These are phyloP conservation scores for Stenopsyche tienmushanensis DNA, from an alignment of 1,140 invertebrate genomes.

Conservation along the genomic window DNA sequence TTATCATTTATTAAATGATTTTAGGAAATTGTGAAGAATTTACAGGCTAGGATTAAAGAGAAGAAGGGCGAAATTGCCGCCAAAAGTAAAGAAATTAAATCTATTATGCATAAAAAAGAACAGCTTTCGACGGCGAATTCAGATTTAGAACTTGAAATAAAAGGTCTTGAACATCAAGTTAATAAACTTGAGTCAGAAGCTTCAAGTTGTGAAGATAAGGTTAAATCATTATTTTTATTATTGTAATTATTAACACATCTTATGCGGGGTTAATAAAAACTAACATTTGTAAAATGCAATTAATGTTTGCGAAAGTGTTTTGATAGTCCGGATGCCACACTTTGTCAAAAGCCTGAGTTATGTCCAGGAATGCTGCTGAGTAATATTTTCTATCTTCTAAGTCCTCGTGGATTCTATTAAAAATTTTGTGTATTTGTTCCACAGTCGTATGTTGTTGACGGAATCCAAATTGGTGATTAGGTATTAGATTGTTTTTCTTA, in stretches of 20 bases:
- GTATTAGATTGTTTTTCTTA: too few relatives aligned
- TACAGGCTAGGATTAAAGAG: constrained; percentile 64
- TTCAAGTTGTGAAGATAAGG: constrained; percentile 46
- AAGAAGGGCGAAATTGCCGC: constrained; percentile 74
- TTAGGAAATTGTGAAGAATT: constrained; percentile 20
- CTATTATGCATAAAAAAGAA: constrained; percentile 64
- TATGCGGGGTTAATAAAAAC: neutral
- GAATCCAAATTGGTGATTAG: too few relatives aligned
- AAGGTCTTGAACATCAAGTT: constrained; percentile 74
- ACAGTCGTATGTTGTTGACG: too few relatives aligned
- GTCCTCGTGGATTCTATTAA: neutral
- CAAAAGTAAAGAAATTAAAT: constrained; percentile 76
- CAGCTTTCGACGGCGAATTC: constrained; percentile 64
- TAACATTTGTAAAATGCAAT: neutral
- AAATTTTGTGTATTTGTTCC: too few relatives aligned
- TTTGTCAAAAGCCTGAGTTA: too few relatives aligned
- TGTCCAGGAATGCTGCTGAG: neutral
- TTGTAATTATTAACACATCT: neutral
- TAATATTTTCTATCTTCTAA: neutral
- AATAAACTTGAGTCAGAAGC: constrained; percentile 59
- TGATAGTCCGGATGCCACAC: neutral
- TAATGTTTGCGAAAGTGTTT: neutral
- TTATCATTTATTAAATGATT: neutral
- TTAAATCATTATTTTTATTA: constrained; percentile 22
- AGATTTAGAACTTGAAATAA: constrained; percentile 74